Conservation (phyloP, 2,797 vertebrate genomes). For the Microctenopoma steveboyesi region DNA sequence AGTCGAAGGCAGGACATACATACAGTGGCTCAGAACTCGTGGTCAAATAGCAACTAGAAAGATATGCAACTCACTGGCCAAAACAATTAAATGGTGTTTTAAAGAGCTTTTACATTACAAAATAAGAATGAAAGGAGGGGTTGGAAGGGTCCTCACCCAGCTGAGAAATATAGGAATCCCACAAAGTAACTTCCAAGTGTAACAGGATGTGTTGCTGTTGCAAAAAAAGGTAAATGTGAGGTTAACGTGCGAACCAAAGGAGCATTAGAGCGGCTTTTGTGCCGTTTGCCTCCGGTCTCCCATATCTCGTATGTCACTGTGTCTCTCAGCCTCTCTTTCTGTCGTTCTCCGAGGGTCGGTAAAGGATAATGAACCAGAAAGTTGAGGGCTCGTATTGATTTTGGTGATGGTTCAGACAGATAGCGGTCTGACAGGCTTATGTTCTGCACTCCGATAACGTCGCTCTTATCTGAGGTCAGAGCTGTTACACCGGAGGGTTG, state of each 20-base stretch:
- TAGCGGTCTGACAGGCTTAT: slow-evolving; percentile 54
- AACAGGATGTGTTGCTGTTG: too few relatives aligned
- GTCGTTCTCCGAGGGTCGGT: slow-evolving; percentile 53
- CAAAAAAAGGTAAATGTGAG: background rate
- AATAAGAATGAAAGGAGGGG: too few relatives aligned
- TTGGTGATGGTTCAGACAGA: slow-evolving; percentile 55
- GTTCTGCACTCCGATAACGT: slow-evolving; percentile 48
- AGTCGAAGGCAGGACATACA: background rate
- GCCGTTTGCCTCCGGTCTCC: slow-evolving; percentile 29
- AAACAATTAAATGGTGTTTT: too few relatives aligned
- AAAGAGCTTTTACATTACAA: too few relatives aligned
- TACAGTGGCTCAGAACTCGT: too few relatives aligned
- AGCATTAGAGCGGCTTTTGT: slow-evolving; percentile 10
- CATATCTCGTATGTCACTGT: slow-evolving; percentile 17
- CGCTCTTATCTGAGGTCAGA: slow-evolving; percentile 50
- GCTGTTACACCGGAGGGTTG: slow-evolving; percentile 37
- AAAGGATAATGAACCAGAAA: slow-evolving; percentile 62
- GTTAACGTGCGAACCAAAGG: slow-evolving; percentile 13
- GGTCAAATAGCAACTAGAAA: too few relatives aligned
- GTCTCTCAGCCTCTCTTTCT: slow-evolving; percentile 17
- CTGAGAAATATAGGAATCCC: too few relatives aligned
- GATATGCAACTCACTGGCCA: too few relatives aligned
- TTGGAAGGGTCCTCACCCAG: too few relatives aligned
- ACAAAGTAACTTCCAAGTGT: too few relatives aligned
- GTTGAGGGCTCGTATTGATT: slow-evolving; percentile 64